These are phyloP conservation scores for Scomber japonicus DNA, from an alignment of 2,113 vertebrate genomes.

Conservation along the genomic window DNA sequence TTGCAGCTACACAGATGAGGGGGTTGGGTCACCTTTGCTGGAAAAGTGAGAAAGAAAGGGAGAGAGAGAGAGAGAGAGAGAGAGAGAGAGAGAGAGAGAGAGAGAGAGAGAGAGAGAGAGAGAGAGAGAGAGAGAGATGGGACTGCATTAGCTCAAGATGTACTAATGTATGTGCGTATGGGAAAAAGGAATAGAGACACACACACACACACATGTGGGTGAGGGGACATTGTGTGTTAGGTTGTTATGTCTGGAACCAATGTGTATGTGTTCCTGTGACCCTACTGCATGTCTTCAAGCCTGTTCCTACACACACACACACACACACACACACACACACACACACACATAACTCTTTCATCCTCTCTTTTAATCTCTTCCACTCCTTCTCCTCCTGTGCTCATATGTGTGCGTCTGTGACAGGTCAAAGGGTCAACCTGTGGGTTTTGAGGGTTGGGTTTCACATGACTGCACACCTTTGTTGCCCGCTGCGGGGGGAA, in stretches of 20 bases:
- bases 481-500: constrained; percentile 80
- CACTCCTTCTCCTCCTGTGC: constrained; percentile 26
- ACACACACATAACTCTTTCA: constrained; percentile 36
- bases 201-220: constrained; percentile 34
- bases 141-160: constrained; percentile 30
- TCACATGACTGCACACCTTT: constrained; percentile 90
- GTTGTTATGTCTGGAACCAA: constrained; percentile 90
- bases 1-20: constrained; percentile 81
- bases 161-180: constrained; percentile 22
- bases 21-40: constrained; percentile 73
- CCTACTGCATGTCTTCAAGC: constrained; percentile 66
- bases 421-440: constrained; percentile 87
- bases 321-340: constrained; percentile 32
- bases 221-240: constrained; percentile 71
- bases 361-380: constrained; percentile 61
- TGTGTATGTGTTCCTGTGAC: constrained; percentile 87
- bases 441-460: constrained; percentile 87
- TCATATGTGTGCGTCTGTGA: constrained; percentile 46
- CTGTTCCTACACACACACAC: constrained; percentile 28
- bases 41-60: constrained; percentile 3
- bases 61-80: not conserved
- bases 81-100: not conserved
- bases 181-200: constrained; percentile 1
- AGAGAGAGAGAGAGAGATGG: constrained; percentile 4
- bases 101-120: not conserved